A percentile compares a stretch with the other conserved stretches of the same genome.
Conservation (phyloP, 2,113 vertebrate genomes). For the Crotalus tigris region DNA sequence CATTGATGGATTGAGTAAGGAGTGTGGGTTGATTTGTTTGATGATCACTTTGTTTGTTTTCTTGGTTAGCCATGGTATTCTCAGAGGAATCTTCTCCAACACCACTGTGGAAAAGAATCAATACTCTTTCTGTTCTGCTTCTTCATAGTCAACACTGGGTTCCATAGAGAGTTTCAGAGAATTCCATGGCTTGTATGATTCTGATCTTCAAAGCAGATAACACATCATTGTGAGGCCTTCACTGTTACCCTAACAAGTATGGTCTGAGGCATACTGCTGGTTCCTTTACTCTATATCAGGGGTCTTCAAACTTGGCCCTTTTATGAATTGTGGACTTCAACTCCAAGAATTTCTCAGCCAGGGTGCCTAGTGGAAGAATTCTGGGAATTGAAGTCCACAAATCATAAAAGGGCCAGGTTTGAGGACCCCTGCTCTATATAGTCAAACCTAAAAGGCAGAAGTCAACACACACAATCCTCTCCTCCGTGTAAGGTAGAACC, state of each 20-base stretch:
- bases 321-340: too few relatives aligned
- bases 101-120: not conserved
- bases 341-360: too few relatives aligned
- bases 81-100: not conserved
- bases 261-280: not conserved
- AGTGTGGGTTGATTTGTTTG: not conserved
- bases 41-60: not conserved
- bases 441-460: not conserved
- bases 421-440: not conserved
- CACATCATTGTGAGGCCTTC: not conserved
- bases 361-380: too few relatives aligned
- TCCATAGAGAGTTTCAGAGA: not conserved
- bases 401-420: too few relatives aligned
- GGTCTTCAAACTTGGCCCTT: too few relatives aligned
- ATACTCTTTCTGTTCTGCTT: not conserved
- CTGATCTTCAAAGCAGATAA: not conserved
- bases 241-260: not conserved
- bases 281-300: not conserved
- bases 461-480: not conserved
- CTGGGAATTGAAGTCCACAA: too few relatives aligned
- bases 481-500: not conserved
- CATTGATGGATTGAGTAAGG: not conserved
- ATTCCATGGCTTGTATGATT: not conserved
- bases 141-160: not conserved
- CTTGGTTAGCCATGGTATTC: not conserved